Conservation (phyloP, 2,113 vertebrate genomes). For the Bos indicus region DNA sequence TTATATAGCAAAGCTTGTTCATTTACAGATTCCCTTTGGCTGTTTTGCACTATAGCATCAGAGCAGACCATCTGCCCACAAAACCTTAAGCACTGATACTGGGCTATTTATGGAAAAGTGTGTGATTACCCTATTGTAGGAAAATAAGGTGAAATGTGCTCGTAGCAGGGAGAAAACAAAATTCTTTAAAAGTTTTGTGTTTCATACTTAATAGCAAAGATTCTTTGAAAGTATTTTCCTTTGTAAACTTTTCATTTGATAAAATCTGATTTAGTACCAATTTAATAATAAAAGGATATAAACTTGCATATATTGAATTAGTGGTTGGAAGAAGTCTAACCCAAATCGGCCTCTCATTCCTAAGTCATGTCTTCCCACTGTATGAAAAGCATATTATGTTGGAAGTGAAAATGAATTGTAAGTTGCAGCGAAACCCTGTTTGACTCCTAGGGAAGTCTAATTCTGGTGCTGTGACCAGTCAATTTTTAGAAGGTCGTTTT, state of each 20-base stretch:
- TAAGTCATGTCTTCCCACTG: neutral
- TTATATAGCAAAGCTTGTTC: neutral
- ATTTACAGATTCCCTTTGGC: neutral
- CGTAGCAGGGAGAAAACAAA: neutral
- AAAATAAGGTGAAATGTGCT: neutral
- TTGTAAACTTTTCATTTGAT: neutral
- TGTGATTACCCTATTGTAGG: neutral
- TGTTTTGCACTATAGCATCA: no score
- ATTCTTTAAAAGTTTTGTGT: neutral
- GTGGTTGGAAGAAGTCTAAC: neutral
- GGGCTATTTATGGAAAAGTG: neutral
- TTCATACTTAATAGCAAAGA: neutral
- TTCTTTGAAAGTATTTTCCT: neutral
- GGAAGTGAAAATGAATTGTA: neutral
- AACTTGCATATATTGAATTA: neutral
- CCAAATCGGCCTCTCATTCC: neutral
- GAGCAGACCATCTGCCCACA: neutral
- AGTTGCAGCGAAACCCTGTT: neutral
- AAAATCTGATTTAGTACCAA: neutral
- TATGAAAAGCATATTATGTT: neutral
- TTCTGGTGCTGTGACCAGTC: neutral
- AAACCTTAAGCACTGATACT: neutral
- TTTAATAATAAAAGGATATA: neutral
- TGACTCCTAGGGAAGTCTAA: neutral
- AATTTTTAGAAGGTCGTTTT: neutral